These are phyloP conservation scores for Ichneumon xanthorius DNA, from an alignment of 2,888 invertebrate genomes.

Conservation along the genomic window DNA sequence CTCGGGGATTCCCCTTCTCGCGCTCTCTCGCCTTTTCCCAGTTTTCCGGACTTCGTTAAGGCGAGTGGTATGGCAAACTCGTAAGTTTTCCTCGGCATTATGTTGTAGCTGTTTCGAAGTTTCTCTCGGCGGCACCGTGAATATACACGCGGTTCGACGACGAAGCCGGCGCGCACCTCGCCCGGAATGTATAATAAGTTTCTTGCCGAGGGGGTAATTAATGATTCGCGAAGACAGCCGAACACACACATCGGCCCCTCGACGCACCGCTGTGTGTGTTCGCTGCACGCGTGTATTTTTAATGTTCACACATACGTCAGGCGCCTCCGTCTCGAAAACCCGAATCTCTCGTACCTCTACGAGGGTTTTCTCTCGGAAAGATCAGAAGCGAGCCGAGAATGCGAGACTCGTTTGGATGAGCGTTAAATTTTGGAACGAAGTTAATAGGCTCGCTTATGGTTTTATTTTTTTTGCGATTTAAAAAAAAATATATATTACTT, in stretches of 20 bases:
- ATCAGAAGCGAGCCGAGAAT: background rate
- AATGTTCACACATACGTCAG: slow-evolving; percentile 36
- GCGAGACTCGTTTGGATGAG: background rate
- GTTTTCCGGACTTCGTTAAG: slow-evolving; percentile 48
- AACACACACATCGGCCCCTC: slow-evolving; percentile 7
- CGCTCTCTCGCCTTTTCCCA: slow-evolving; percentile 18
- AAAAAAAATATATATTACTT: no score
- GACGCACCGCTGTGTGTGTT: slow-evolving; percentile 13
- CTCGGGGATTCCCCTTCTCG: background rate
- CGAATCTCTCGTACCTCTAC: background rate
- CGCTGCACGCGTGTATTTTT: slow-evolving; percentile 21
- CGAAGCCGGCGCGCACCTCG: slow-evolving; percentile 37
- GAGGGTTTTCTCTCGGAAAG: background rate
- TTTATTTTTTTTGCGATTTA: no score
- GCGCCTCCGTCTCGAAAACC: background rate
- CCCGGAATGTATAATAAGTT: slow-evolving; percentile 52
- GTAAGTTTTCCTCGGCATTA: slow-evolving; percentile 41
- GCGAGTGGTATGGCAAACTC: slow-evolving; percentile 41
- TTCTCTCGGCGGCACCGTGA: slow-evolving; percentile 5
- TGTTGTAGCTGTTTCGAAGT: slow-evolving; percentile 43
- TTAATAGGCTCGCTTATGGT: background rate
- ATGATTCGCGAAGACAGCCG: slow-evolving; percentile 54
- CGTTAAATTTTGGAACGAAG: background rate
- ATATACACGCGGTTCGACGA: slow-evolving; percentile 8
- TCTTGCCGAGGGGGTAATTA: slow-evolving; percentile 45